Conservation (phyloP, 2,113 vertebrate species). For the Trogon melanurus region DNA sequence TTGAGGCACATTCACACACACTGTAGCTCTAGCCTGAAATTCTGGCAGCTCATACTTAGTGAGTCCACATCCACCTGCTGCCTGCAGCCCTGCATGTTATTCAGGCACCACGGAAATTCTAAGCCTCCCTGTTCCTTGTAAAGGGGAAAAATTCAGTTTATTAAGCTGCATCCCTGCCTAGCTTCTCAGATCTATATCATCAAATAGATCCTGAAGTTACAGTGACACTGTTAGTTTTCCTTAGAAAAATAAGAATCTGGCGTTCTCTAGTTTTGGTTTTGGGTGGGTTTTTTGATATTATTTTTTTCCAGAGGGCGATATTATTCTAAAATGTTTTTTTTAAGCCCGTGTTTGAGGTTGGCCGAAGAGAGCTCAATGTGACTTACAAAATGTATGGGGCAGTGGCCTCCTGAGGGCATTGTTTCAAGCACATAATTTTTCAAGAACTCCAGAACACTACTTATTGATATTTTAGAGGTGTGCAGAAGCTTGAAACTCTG, state of each 20-base stretch:
- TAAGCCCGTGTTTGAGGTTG: background rate
- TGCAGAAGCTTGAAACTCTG: conserved; percentile 28
- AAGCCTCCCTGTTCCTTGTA: background rate
- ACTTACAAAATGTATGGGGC: background rate
- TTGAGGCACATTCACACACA: background rate
- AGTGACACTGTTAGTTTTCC: background rate
- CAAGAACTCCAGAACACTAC: background rate
- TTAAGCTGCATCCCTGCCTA: background rate
- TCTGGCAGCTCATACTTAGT: background rate
- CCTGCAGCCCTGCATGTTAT: background rate
- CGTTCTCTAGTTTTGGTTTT: background rate
- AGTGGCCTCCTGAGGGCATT: background rate
- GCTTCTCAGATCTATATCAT: background rate
- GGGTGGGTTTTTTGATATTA: background rate
- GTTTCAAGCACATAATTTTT: conserved; percentile 51
- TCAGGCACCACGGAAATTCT: background rate
- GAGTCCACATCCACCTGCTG: background rate
- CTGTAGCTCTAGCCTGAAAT: background rate
- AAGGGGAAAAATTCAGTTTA: background rate
- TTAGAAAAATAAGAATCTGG: background rate
- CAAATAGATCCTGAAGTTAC: background rate
- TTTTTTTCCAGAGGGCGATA: background rate
- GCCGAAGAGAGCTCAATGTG: background rate
- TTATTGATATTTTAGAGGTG: conserved; percentile 61
- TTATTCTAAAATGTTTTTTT: conserved; percentile 17